Conservation (phyloP, 2,113 vertebrate genomes). For the Indicator maculatus region DNA sequence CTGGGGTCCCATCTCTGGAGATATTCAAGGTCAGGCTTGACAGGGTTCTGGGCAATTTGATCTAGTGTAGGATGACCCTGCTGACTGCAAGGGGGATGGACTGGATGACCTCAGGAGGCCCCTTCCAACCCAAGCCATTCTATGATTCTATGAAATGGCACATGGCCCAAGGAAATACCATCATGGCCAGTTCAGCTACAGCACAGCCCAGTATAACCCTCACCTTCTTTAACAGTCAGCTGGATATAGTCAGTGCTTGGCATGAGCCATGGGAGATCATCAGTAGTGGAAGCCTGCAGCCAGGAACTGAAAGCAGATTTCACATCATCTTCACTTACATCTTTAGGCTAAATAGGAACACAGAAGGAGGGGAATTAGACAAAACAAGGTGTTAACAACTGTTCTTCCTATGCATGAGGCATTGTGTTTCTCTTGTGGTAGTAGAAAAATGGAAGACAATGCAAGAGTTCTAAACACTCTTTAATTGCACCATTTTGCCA, state of each 20-base stretch:
- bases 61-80: too few relatives aligned
- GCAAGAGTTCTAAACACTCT: background rate
- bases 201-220: background rate
- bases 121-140: too few relatives aligned
- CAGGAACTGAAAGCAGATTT: conserved; percentile 84
- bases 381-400: background rate
- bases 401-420: background rate
- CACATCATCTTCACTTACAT: conserved; percentile 78
- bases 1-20: too few relatives aligned
- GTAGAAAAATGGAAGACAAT: background rate
- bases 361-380: background rate
- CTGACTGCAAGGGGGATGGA: too few relatives aligned
- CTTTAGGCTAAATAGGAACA: conserved; percentile 73
- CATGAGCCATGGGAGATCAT: conserved; percentile 82
- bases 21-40: too few relatives aligned
- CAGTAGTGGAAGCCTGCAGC: conserved; percentile 82
- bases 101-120: too few relatives aligned
- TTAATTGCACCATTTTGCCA: background rate
- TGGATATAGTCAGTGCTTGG: conserved; percentile 75
- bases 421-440: background rate
- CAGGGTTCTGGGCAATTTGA: too few relatives aligned
- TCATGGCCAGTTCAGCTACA: background rate
- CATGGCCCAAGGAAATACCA: background rate
- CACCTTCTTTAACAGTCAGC: conserved; percentile 82
- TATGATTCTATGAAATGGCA: background rate